phyloP scores from a whole-genome alignment of 2,113 vertebrate genomes.

The Stigmatopora argus region DNA sequence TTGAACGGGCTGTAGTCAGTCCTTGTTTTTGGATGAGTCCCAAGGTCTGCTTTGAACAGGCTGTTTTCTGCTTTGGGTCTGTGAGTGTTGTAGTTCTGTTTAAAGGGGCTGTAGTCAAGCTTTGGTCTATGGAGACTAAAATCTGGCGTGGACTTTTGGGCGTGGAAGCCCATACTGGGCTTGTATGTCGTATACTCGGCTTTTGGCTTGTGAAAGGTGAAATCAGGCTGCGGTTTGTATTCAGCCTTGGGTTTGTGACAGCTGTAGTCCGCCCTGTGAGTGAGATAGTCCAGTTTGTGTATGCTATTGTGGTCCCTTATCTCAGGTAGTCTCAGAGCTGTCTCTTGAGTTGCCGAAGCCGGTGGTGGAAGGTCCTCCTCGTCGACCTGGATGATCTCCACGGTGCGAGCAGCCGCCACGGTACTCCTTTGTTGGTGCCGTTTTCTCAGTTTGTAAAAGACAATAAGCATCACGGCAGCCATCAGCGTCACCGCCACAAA shows the following conservation, averaged over 20 bases:
- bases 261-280: constrained; percentile 68
- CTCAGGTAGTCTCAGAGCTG: constrained; percentile 81
- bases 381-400: constrained; percentile 94
- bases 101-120: constrained; percentile 64
- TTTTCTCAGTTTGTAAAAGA: constrained; percentile 96
- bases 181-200: constrained; percentile 70
- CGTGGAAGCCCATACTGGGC: constrained; percentile 67
- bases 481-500: constrained; percentile 94
- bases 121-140: constrained; percentile 66
- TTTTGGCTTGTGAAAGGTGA: constrained; percentile 65
- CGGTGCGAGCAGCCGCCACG: constrained; percentile 84
- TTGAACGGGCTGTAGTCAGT: constrained; percentile 67
- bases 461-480: constrained; percentile 94
- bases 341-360: constrained; percentile 76
- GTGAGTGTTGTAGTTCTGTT: constrained; percentile 59
- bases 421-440: constrained; percentile 93
- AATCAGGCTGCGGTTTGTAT: constrained; percentile 67
- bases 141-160: constrained; percentile 65
- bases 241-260: constrained; percentile 68
- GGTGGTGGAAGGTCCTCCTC: constrained; percentile 86
- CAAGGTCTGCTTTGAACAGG: constrained; percentile 65
- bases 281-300: constrained; percentile 81
- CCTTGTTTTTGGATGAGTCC: constrained; percentile 65
- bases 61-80: constrained; percentile 64
- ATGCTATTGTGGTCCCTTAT: constrained; percentile 85